Percentiles rank a stretch among this genome's conserved stretches.
Evolutionary conservation across 2,888 invertebrate genomes (phyloP).

Genomic region (Eledona agricola): DNA sequence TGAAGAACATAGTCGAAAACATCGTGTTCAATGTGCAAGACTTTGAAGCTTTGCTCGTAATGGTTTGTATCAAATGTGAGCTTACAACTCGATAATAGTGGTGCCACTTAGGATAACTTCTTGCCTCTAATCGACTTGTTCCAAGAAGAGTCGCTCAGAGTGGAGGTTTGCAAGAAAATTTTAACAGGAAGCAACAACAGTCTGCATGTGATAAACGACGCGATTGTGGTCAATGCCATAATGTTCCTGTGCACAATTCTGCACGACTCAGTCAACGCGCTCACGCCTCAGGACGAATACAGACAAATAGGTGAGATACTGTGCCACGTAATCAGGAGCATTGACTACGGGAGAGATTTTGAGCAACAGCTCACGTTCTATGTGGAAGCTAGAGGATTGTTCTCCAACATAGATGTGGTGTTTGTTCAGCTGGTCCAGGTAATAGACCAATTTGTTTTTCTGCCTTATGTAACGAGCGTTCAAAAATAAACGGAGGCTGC

Average conservation of each 20-base stretch:
- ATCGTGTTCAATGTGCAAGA: conserved; percentile 80
- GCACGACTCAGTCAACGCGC: conserved; percentile 92
- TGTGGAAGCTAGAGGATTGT: conserved; percentile 89
- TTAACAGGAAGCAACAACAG: conserved; percentile 65
- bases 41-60: conserved; percentile 80
- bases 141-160: conserved; percentile 82
- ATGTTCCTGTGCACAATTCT: conserved; percentile 89
- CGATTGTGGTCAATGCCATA: conserved; percentile 86
- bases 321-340: conserved; percentile 79
- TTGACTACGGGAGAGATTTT: conserved; percentile 85
- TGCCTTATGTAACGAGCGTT: too few relatives aligned
- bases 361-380: conserved; percentile 94
- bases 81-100: conserved; percentile 3
- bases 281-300: conserved; percentile 92
- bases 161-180: conserved; percentile 85
- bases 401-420: conserved; percentile 90
- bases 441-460: too few relatives aligned
- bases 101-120: conserved; percentile 79
- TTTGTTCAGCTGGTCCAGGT: conserved; percentile 88
- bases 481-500: too few relatives aligned
- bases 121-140: conserved; percentile 90
- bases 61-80: too few relatives aligned
- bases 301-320: conserved; percentile 86
- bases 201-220: conserved; percentile 73
- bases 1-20: conserved; percentile 79